Evolutionary conservation across 1,140 invertebrate genomes (phyloP).

Genomic region (Steinernema feltiae): DNA sequence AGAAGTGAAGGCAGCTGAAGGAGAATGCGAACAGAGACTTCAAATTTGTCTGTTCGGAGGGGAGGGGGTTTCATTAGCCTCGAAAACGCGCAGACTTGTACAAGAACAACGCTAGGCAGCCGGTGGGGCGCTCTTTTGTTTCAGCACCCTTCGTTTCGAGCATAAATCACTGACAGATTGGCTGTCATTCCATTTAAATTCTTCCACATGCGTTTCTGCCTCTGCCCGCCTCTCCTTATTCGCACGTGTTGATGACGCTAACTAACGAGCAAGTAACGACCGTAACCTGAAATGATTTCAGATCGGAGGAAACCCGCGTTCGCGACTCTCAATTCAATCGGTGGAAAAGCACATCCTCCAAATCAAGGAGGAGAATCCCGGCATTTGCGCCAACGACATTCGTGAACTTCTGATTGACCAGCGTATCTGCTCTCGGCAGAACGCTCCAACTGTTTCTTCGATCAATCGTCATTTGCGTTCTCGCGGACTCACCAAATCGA

Average conservation of each 20-base stretch:
- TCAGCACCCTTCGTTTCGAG: background rate
- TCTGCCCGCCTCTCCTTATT: background rate
- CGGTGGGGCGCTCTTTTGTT: slow-evolving; percentile 11
- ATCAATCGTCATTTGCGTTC: slow-evolving; percentile 33
- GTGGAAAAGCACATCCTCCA: slow-evolving; percentile 43
- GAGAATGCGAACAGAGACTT: background rate
- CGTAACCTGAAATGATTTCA: slow-evolving; percentile 25
- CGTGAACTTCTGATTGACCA: slow-evolving; percentile 17
- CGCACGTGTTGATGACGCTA: background rate
- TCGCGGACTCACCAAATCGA: slow-evolving; percentile 27
- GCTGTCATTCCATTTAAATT: background rate
- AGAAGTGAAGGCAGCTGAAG: background rate
- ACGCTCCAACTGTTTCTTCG: slow-evolving; percentile 37
- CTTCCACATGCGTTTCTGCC: background rate
- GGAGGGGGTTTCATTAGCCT: background rate
- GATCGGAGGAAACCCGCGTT: slow-evolving; percentile 51
- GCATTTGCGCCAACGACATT: slow-evolving; percentile 11
- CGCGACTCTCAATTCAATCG: slow-evolving; percentile 42
- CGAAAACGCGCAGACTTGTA: background rate
- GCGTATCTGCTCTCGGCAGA: slow-evolving; percentile 23
- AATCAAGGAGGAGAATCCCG: slow-evolving; percentile 38
- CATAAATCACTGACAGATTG: slow-evolving; percentile 12
- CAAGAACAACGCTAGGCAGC: slow-evolving; percentile 4
- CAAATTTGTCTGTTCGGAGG: background rate
- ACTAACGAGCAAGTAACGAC: background rate